Evolutionary conservation across 1,140 invertebrate species (phyloP).

Genomic region (Luehdorfia chinensis): DNA sequence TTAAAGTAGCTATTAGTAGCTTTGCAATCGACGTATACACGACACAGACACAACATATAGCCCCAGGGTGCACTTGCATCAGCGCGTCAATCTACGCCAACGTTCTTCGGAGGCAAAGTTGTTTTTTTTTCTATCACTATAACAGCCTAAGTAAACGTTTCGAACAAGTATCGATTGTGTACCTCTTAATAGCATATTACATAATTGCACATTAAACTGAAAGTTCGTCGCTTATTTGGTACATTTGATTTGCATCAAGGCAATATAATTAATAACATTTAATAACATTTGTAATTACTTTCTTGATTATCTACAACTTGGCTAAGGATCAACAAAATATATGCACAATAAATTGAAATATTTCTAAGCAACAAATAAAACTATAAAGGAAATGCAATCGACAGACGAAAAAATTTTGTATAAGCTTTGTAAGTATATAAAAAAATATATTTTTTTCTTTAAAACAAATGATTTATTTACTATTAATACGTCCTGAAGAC

Average conservation of each 20-base stretch:
- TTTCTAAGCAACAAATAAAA: too few species aligned
- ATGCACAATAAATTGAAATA: too few species aligned
- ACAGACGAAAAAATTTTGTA: too few species aligned
- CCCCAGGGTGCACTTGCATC: constrained; percentile 33
- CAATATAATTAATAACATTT: constrained; percentile 8
- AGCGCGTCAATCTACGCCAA: constrained; percentile 26
- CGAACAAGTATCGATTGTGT: constrained; percentile 46
- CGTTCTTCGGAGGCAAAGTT: constrained; percentile 26
- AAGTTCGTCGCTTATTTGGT: constrained; percentile 33
- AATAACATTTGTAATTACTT: constrained; percentile 1
- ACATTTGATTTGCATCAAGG: background rate
- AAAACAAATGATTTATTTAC: too few species aligned
- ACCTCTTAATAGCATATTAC: constrained; percentile 56
- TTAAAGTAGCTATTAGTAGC: constrained; percentile 23
- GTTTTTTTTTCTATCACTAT: constrained; percentile 32
- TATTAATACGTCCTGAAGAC: too few species aligned
- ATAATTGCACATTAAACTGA: constrained; percentile 41
- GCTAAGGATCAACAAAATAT: too few species aligned
- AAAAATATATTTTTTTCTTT: too few species aligned
- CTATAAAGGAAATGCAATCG: too few species aligned
- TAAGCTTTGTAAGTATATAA: too few species aligned
- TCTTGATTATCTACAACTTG: background rate
- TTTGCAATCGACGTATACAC: constrained; percentile 29
- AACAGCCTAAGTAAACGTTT: constrained; percentile 48
- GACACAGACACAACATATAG: constrained; percentile 22